Conservation (phyloP, 2,797 vertebrate species). For the Sciurus vulgaris region DNA sequence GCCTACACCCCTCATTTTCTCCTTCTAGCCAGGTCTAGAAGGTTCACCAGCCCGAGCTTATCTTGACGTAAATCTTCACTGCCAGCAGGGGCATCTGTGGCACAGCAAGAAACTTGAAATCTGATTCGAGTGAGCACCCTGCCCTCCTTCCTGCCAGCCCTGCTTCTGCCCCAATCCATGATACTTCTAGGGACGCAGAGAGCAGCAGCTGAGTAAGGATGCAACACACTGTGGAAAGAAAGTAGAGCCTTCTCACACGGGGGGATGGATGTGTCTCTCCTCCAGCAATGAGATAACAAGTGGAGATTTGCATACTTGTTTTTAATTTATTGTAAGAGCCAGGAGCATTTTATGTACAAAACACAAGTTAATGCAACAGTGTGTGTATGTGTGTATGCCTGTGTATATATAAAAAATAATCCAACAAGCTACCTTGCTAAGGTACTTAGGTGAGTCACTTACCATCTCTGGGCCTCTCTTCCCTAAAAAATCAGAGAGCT, state of each 20-base stretch:
- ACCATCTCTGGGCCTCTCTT: neutral
- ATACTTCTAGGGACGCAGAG: neutral
- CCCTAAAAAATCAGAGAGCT: constrained; percentile 22
- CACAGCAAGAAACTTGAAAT: neutral
- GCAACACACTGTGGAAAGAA: neutral
- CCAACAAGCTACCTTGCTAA: neutral
- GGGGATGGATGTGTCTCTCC: neutral
- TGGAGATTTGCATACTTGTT: neutral
- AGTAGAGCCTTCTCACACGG: neutral
- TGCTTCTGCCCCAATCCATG: neutral
- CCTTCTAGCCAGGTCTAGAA: neutral
- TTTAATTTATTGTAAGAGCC: constrained; percentile 25
- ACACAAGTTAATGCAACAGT: neutral
- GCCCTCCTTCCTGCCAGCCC: neutral
- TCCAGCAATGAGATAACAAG: neutral
- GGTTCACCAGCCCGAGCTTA: neutral
- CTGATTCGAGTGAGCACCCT: neutral
- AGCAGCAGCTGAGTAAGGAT: neutral
- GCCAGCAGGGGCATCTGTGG: constrained; percentile 34
- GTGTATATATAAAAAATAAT: neutral
- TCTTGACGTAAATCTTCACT: constrained; percentile 29
- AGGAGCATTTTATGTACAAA: constrained; percentile 21
- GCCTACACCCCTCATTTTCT: neutral
- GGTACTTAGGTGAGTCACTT: neutral
- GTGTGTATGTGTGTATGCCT: neutral